Conservation (phyloP, 2,113 vertebrate genomes). For the Trochalopteron elliotii region DNA sequence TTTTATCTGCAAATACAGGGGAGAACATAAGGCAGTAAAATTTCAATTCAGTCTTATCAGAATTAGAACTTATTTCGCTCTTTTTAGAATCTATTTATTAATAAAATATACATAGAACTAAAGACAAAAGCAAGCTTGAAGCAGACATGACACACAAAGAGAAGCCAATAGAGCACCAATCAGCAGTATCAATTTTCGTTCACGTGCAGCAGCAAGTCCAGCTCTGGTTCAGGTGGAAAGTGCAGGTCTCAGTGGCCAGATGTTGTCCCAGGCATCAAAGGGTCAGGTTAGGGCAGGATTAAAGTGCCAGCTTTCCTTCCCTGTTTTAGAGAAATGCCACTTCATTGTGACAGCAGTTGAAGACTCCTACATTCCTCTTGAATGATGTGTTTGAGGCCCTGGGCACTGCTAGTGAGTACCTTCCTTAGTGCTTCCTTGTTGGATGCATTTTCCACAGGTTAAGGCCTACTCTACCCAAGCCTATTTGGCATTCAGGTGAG, state of each 20-base stretch:
- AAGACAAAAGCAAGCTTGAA: neutral
- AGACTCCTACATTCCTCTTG: accelerated
- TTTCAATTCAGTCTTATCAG: neutral
- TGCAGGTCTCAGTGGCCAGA: neutral
- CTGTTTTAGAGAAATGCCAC: neutral
- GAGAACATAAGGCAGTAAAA: neutral
- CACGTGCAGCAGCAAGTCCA: neutral
- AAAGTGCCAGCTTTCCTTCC: neutral
- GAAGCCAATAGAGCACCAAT: neutral
- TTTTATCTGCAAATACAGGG: neutral
- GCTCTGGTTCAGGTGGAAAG: neutral
- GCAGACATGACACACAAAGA: neutral
- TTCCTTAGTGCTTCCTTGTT: neutral
- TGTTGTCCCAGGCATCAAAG: neutral
- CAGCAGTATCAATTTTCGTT: neutral
- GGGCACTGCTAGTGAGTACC: neutral
- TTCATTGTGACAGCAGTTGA: neutral
- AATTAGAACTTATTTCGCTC: neutral
- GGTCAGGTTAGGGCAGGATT: neutral
- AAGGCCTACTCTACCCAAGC: neutral
- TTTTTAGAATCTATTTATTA: neutral
- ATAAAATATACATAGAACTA: neutral
- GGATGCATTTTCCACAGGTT: neutral
- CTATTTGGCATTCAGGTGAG: neutral
- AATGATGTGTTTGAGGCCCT: accelerated